Evolutionary conservation across 2,888 invertebrate genomes (phyloP).

Genomic region (Platycheirus albimanus): DNA sequence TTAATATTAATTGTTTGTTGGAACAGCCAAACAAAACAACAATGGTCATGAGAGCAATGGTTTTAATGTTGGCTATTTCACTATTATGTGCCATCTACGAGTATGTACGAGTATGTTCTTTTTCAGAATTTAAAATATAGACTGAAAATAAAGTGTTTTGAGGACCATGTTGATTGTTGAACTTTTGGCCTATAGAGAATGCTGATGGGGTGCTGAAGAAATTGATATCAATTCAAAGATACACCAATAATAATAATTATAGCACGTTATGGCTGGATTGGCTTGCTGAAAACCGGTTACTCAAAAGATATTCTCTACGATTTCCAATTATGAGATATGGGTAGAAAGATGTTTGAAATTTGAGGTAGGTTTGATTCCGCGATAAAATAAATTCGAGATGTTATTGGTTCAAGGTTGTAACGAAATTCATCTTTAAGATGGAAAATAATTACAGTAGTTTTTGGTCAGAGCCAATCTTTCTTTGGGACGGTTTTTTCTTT

Average conservation of each 20-base stretch:
- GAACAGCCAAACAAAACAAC: slow-evolving; percentile 9
- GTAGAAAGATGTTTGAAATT: too few relatives aligned
- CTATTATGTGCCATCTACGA: background rate
- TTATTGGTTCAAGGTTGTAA: too few relatives aligned
- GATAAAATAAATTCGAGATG: too few relatives aligned
- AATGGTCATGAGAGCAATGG: background rate
- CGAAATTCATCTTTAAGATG: too few relatives aligned
- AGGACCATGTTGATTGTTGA: background rate
- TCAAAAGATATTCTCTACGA: too few relatives aligned
- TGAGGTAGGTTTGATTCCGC: too few relatives aligned
- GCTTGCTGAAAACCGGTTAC: background rate
- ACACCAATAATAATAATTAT: background rate
- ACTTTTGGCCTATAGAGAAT: slow-evolving; percentile 1
- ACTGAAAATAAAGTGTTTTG: background rate
- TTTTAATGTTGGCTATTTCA: background rate
- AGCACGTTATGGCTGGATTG: slow-evolving; percentile 2
- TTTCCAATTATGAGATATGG: too few relatives aligned
- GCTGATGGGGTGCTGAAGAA: background rate
- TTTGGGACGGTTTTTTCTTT: too few relatives aligned
- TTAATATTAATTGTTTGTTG: slow-evolving; percentile 38
- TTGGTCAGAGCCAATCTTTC: too few relatives aligned
- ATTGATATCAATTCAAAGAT: slow-evolving; percentile 12
- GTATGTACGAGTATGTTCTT: background rate
- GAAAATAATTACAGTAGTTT: too few relatives aligned
- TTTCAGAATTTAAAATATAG: background rate